These are phyloP conservation scores for Calonectris borealis DNA, from an alignment of 2,113 vertebrate genomes.

Conservation along the genomic window DNA sequence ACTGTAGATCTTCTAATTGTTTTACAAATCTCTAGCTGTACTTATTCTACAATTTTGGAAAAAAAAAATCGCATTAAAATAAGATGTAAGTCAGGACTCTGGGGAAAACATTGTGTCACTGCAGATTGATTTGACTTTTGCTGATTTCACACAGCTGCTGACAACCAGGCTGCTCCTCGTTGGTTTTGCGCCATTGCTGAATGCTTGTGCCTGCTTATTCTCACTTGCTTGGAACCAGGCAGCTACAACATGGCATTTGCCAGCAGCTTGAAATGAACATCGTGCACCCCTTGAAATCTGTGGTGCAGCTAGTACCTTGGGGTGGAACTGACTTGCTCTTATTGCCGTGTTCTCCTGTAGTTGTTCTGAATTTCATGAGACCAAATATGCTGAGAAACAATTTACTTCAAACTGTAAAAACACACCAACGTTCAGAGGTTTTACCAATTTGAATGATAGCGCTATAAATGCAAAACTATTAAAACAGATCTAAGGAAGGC, in stretches of 20 bases:
- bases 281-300: neutral
- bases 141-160: constrained; percentile 62
- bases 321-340: constrained; percentile 11
- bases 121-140: constrained; percentile 63
- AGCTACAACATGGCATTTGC: constrained; percentile 38
- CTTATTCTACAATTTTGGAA: constrained; percentile 7
- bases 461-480: neutral
- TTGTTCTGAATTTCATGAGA: neutral
- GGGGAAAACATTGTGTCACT: neutral
- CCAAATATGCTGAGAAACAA: neutral
- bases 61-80: constrained; percentile 4
- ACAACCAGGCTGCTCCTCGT: constrained; percentile 1
- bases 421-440: neutral
- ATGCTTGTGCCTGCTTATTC: constrained; percentile 52
- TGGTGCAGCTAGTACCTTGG: neutral
- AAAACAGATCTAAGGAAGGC: neutral
- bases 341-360: neutral
- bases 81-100: neutral
- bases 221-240: constrained; percentile 48
- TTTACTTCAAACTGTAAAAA: neutral
- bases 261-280: neutral
- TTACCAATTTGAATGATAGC: neutral
- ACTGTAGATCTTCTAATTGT: constrained; percentile 8
- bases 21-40: constrained; percentile 3
- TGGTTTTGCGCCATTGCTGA: constrained; percentile 20